Evolutionary conservation across 2,888 invertebrate genomes (phyloP).

Genomic region (Caenorhabditis sp.): DNA sequence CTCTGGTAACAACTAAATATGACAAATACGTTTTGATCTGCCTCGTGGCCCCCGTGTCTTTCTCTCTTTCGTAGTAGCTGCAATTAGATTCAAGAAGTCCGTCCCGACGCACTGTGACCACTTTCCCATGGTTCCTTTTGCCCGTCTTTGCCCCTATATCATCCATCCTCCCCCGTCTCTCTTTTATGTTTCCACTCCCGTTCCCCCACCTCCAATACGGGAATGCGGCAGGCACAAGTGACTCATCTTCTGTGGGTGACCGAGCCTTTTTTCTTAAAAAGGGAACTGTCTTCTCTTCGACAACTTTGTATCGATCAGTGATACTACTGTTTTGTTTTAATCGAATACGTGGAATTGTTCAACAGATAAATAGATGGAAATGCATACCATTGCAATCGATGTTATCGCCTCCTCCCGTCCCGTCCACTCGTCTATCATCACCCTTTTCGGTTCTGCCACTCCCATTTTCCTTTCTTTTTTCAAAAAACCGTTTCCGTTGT

Average conservation of each 20-base stretch:
- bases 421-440: slow-evolving; percentile 37
- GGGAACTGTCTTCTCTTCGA: not conserved
- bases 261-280: not conserved
- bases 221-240: slow-evolving; percentile 4
- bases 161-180: no score
- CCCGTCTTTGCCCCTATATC: not conserved
- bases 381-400: slow-evolving; percentile 54
- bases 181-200: not conserved
- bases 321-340: not conserved
- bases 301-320: not conserved
- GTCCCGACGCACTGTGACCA: slow-evolving; percentile 11
- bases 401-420: slow-evolving; percentile 48
- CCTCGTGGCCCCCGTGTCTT: slow-evolving; percentile 40
- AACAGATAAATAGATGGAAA: slow-evolving; percentile 47
- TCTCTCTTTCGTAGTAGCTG: not conserved
- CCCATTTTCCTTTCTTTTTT: not conserved
- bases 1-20: not conserved
- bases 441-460: slow-evolving; percentile 17
- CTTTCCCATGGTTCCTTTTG: not conserved
- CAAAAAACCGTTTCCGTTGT: not conserved
- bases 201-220: not conserved
- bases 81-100: not conserved
- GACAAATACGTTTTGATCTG: slow-evolving; percentile 8
- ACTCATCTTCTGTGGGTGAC: slow-evolving; percentile 7
- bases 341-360: slow-evolving; percentile 13